Evolutionary conservation across 2,113 vertebrate genomes (phyloP).

Genomic region (Gobio gobio): DNA sequence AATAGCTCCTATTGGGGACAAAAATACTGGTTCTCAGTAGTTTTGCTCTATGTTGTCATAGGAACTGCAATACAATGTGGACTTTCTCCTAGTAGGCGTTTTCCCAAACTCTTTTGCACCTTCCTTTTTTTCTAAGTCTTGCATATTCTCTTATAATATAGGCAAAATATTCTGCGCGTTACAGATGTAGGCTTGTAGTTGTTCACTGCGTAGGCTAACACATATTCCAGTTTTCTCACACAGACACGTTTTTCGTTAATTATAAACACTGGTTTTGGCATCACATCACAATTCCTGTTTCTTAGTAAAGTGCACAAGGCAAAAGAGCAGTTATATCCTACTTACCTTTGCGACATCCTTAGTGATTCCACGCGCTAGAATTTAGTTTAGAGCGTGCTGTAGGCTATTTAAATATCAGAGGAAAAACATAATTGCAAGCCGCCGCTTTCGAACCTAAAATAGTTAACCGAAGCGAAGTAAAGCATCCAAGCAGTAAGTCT

Average conservation of each 20-base stretch:
- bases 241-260: not conserved
- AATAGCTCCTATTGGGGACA: conserved; percentile 2
- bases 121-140: not conserved
- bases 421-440: not conserved
- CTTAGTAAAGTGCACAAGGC: not conserved
- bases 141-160: not conserved
- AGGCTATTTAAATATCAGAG: not conserved
- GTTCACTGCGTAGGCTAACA: not conserved
- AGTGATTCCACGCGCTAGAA: not conserved
- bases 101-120: not conserved
- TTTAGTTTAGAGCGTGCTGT: not conserved
- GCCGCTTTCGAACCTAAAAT: not conserved
- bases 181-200: no score
- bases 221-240: not conserved
- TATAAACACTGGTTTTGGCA: conserved; percentile 22
- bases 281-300: not conserved
- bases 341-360: conserved; percentile 63
- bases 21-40: conserved; percentile 20
- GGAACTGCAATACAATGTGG: conserved; percentile 57
- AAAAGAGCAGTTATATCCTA: not conserved
- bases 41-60: conserved; percentile 55
- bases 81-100: conserved; percentile 41
- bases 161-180: no score
- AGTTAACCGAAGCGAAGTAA: not conserved
- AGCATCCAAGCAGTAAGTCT: not conserved